Conservation (phyloP, 2,113 vertebrate genomes). For the Nibea albiflora region DNA sequence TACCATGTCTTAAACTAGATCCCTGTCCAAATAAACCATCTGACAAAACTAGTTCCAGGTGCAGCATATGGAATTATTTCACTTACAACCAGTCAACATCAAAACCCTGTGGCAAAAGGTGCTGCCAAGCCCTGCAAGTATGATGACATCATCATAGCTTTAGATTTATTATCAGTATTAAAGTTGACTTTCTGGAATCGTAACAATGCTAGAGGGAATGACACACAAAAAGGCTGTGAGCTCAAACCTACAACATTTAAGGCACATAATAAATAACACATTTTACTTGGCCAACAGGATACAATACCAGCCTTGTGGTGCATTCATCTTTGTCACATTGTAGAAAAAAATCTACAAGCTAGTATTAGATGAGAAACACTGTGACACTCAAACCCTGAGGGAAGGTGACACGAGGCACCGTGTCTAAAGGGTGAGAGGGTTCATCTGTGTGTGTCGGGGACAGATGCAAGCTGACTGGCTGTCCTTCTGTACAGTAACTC, state of each 20-base stretch:
- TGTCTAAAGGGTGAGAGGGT: background rate
- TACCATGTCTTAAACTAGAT: conserved; percentile 36
- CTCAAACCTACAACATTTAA: background rate
- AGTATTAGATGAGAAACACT: background rate
- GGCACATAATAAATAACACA: background rate
- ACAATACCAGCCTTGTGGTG: background rate
- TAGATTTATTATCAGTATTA: conserved; percentile 33
- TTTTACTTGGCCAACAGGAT: background rate
- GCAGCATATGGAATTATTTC: conserved; percentile 59
- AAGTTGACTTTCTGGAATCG: background rate
- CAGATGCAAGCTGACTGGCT: conserved; percentile 3
- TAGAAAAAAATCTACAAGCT: background rate
- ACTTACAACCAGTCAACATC: conserved; percentile 43
- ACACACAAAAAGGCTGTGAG: conserved; percentile 10
- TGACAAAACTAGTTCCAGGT: conserved; percentile 59
- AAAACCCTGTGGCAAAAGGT: conserved; percentile 21
- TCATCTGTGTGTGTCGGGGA: background rate
- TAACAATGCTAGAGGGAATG: conserved; percentile 6
- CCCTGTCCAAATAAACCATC: conserved; percentile 41
- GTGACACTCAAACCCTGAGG: background rate
- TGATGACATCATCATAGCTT: conserved; percentile 18
- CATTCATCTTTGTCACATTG: background rate
- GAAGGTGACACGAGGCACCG: conserved; percentile 4
- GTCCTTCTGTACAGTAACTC: conserved; percentile 2
- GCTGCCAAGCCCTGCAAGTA: conserved; percentile 39